Base-by-base conservation (phyloP, 2,888 invertebrate genomes). In the Cepaea hortensis region DNA sequence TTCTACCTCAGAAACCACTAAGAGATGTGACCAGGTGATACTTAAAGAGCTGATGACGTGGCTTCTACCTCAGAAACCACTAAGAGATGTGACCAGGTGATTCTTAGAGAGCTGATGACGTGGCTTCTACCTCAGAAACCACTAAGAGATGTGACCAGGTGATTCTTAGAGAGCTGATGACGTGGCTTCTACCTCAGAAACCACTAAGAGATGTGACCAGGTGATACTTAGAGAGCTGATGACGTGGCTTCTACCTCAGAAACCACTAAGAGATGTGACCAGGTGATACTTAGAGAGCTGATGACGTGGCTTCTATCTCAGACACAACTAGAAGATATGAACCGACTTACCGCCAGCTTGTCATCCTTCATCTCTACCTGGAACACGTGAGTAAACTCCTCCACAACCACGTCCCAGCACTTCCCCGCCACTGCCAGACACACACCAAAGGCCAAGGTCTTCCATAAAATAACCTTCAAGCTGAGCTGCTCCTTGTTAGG, bases 381-480 rank as follows among this genome's bases (percentile, higher is more conserved):
- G 77, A 91, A 91, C 11, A 91, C 88, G 1, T 88, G 79, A 20
- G 90, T 90, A 75, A 90, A 91, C 13, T 90, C 88, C 20, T 88
- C 90, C 3, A 91, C 89, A 20, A 89, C 86, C 73, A 87, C 88
- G 88, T 93, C 93, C 93, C 93, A 93, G 55, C 90, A 88, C 18
- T 89, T 89, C 11, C 91, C 91, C 3, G 91, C 88, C 18, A 92
- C 23, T 1, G 89, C 91, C 13, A 92, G 84, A 76, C 90, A 87
- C 7, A 89, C 76, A 4, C 92, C 93, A 86, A 89, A 91, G 85
- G 91, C 90, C 50, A 90, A 90, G 18, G 89, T 88, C 81, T 91
- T 90, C 87, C 90, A 92, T 81, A 93, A 91, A n/a, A 92, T 88
- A 75, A 87, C 88, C 73, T 88, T 88, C 85, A 90, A 90, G 81